A percentile compares a stretch with the other conserved stretches of the same genome.
Evolutionary conservation across 2,113 vertebrate genomes (phyloP).

Genomic region (Orycteropus afer): DNA sequence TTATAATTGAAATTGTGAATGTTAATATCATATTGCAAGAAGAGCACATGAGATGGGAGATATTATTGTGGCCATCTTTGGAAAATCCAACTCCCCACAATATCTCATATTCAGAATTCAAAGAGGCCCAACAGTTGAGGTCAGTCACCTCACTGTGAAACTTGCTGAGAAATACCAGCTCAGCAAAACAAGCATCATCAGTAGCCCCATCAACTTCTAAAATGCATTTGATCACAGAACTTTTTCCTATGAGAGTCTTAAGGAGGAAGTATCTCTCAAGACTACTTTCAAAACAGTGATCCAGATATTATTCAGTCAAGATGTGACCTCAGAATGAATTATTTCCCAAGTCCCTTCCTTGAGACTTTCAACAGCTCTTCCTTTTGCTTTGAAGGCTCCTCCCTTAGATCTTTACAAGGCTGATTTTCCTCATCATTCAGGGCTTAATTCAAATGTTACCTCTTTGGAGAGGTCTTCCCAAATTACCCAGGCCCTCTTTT

Average conservation of each 20-base stretch:
- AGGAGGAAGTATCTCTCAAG: background rate
- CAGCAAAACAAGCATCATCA: background rate
- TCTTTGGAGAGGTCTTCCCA: background rate
- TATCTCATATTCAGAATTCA: background rate
- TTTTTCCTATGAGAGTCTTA: background rate
- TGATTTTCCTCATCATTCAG: background rate
- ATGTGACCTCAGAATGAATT: background rate
- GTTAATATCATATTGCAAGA: background rate
- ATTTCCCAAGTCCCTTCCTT: background rate
- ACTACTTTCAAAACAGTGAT: background rate
- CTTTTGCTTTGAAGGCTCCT: background rate
- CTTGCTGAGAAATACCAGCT: background rate
- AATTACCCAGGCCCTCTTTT: background rate
- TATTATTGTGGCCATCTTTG: background rate
- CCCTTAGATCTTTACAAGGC: background rate
- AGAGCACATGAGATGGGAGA: too few relatives aligned
- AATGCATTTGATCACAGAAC: background rate
- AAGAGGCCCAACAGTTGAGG: background rate
- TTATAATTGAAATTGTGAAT: background rate
- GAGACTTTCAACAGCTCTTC: background rate
- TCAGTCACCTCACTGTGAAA: background rate
- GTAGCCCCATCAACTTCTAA: background rate
- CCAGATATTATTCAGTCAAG: background rate
- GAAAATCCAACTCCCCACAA: background rate
- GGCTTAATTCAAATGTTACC: background rate